phyloP scores from a whole-genome alignment of 2,888 invertebrate species.

The Leucophenga maculata region DNA sequence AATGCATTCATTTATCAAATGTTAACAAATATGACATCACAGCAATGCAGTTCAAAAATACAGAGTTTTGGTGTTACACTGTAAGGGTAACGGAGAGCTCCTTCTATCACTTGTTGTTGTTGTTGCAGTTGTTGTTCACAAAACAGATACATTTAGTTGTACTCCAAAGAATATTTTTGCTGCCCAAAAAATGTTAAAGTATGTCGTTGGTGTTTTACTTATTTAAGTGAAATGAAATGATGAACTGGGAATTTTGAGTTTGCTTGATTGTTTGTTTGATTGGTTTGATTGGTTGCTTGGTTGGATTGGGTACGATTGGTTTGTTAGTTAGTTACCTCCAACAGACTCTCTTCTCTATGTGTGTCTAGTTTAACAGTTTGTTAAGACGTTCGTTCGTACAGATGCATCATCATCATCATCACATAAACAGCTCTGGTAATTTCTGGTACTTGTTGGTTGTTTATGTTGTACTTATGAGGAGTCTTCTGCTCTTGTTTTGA shows the following conservation, averaged over 20 bases:
- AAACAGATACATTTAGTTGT: too few relatives aligned
- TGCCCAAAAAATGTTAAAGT: too few relatives aligned
- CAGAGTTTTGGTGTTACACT: too few relatives aligned
- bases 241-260: neutral
- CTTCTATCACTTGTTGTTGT: too few relatives aligned
- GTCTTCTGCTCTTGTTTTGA: slow-evolving; percentile 3
- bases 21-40: too few relatives aligned
- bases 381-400: slow-evolving; percentile 32
- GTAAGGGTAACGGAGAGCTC: too few relatives aligned
- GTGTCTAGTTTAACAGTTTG: slow-evolving; percentile 38
- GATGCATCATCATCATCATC: slow-evolving; percentile 37
- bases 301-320: neutral
- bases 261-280: neutral
- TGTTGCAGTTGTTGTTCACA: too few relatives aligned
- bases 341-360: slow-evolving; percentile 1
- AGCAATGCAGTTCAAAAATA: too few relatives aligned
- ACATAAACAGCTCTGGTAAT: slow-evolving; percentile 7
- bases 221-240: neutral
- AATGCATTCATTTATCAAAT: too few relatives aligned
- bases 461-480: neutral
- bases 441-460: slow-evolving; percentile 16
- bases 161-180: too few relatives aligned
- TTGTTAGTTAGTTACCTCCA: slow-evolving; percentile 14
- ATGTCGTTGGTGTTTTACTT: neutral
- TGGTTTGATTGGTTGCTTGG: neutral